phyloP scores from a whole-genome alignment of 2,888 invertebrate genomes.

The Diplazon laetatorius region DNA sequence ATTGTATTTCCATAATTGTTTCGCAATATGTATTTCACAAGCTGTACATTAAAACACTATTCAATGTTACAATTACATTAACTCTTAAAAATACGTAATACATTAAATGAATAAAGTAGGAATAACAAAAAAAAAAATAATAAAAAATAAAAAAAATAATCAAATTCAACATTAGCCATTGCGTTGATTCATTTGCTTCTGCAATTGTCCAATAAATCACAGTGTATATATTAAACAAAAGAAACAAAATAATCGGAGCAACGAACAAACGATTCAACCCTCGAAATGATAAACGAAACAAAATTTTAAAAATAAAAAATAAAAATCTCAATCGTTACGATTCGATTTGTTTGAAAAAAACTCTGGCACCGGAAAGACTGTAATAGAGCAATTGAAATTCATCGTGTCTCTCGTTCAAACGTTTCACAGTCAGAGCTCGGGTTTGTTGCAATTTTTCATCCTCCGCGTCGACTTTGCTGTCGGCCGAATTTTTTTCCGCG shows the following conservation, averaged over 20 bases:
- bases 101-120: too few relatives aligned
- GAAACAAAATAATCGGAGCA: not conserved
- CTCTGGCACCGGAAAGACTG: slow-evolving; percentile 96
- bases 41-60: slow-evolving; percentile 43
- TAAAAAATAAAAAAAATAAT: slow-evolving; percentile 8
- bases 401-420: slow-evolving; percentile 84
- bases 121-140: not conserved
- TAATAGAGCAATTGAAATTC: slow-evolving; percentile 96
- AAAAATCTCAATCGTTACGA: slow-evolving; percentile 33
- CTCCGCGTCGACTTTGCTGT: slow-evolving; percentile 84
- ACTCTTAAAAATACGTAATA: slow-evolving; percentile 37
- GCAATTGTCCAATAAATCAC: not conserved
- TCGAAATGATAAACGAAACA: not conserved
- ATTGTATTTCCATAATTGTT: too few relatives aligned
- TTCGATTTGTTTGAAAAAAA: slow-evolving; percentile 91
- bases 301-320: not conserved
- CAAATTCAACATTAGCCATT: slow-evolving; percentile 25
- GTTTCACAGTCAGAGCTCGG: slow-evolving; percentile 92
- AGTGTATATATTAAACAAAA: not conserved
- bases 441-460: slow-evolving; percentile 97
- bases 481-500: slow-evolving; percentile 86
- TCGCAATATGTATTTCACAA: too few relatives aligned
- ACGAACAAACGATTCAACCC: too few relatives aligned
- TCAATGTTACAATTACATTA: slow-evolving; percentile 8
- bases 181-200: not conserved